These are phyloP conservation scores for Sesia apiformis DNA, from an alignment of 2,888 invertebrate species.

Conservation along the genomic window DNA sequence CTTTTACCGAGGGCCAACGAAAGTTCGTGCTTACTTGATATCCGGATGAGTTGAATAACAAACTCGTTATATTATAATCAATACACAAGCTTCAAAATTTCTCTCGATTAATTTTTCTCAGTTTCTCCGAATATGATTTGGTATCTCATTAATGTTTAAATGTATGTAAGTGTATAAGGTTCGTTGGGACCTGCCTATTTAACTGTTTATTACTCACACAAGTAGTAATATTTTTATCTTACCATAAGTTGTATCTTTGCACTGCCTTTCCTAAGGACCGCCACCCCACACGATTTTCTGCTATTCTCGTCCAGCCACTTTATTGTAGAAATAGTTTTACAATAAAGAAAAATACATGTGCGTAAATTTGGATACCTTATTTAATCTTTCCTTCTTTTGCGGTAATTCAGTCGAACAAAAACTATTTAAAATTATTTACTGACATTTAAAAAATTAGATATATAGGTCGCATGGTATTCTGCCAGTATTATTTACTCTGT, in stretches of 20 bases:
- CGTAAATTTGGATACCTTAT: no score
- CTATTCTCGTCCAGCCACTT: no score
- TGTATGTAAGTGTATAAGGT: neutral
- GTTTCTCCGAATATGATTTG: slow-evolving; percentile 26
- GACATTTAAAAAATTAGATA: no score
- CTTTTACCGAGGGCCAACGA: slow-evolving; percentile 19
- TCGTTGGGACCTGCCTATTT: neutral
- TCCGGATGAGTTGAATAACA: slow-evolving; percentile 37
- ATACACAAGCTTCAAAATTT: slow-evolving; percentile 35
- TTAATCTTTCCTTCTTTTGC: no score
- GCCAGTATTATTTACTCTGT: no score
- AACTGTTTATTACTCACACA: neutral
- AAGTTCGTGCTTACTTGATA: slow-evolving; percentile 6
- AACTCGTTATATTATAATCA: slow-evolving; percentile 38
- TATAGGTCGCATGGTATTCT: no score
- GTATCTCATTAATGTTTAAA: neutral
- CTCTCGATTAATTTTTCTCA: slow-evolving; percentile 29
- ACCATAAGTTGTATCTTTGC: neutral
- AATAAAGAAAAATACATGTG: no score
- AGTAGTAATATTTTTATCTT: neutral
- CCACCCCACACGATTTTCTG: no score
- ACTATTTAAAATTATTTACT: no score
- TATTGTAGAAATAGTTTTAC: no score
- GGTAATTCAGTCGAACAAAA: no score
- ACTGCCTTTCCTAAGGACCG: no score